phyloP scores from a whole-genome alignment of 2,888 invertebrate species.

The Drosophila paramelanica region DNA sequence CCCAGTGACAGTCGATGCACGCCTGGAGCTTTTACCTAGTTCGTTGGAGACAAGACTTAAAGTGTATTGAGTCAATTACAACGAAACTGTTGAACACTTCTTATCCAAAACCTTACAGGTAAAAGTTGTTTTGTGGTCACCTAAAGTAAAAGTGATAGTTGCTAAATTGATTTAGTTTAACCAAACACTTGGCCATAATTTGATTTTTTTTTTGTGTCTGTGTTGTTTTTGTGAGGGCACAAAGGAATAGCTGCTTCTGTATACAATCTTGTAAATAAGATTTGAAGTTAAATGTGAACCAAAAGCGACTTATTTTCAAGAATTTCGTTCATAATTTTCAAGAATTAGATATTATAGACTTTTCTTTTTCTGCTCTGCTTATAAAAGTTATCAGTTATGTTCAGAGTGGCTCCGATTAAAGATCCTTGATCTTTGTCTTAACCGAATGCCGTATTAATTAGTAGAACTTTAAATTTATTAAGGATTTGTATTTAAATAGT shows the following conservation, averaged over 20 bases:
- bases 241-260: neutral
- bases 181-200: conserved; percentile 25
- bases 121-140: conserved; percentile 66
- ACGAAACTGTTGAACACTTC: conserved; percentile 61
- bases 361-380: too few relatives aligned
- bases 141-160: conserved; percentile 67
- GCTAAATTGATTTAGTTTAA: conserved; percentile 55
- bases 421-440: too few relatives aligned
- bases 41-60: conserved; percentile 63
- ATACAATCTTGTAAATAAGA: neutral
- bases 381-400: too few relatives aligned
- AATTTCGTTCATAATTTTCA: too few relatives aligned
- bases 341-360: too few relatives aligned
- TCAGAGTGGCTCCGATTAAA: too few relatives aligned
- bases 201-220: conserved; percentile 2
- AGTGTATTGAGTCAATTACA: conserved; percentile 53
- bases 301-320: too few relatives aligned
- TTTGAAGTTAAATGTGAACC: neutral
- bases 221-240: neutral
- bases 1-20: conserved; percentile 29
- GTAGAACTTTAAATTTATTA: too few relatives aligned
- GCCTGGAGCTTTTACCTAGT: conserved; percentile 33
- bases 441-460: too few relatives aligned
- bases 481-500: too few relatives aligned
- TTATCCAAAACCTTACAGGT: conserved; percentile 65